phyloP scores from a whole-genome alignment of 2,113 vertebrate genomes.

The Heterotis niloticus region DNA sequence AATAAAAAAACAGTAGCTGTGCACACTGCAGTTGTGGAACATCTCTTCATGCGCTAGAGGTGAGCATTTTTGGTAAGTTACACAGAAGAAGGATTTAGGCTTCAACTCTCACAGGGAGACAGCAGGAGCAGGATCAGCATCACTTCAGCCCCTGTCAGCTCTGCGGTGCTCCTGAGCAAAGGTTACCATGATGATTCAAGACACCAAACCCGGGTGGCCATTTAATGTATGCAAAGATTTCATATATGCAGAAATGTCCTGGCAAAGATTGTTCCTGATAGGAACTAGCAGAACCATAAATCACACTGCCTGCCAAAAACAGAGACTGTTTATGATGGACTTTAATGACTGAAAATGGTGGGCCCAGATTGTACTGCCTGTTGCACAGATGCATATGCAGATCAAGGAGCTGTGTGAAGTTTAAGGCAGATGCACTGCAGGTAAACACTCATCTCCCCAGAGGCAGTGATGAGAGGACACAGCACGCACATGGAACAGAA shows the following conservation, averaged over 20 bases:
- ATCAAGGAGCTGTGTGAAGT: constrained; percentile 22
- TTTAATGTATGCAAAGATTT: constrained; percentile 28
- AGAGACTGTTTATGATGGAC: constrained; percentile 14
- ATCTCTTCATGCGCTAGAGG: background rate
- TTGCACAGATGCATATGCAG: background rate
- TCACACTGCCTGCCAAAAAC: constrained; percentile 24
- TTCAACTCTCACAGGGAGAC: background rate
- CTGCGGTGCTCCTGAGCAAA: constrained; percentile 38
- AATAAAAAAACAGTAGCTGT: background rate
- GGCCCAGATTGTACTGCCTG: background rate
- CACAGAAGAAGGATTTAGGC: background rate
- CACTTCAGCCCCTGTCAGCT: background rate
- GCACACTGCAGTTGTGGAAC: background rate
- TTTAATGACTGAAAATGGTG: background rate
- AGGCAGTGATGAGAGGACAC: background rate
- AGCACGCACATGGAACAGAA: background rate
- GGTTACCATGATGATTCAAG: constrained; percentile 48
- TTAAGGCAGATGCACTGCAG: constrained; percentile 19
- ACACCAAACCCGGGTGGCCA: constrained; percentile 41
- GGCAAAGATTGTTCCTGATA: constrained; percentile 33
- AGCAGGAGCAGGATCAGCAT: background rate
- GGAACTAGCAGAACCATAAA: constrained; percentile 9
- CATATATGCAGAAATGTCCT: constrained; percentile 38
- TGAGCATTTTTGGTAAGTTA: background rate
- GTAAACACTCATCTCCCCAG: background rate